Evolutionary conservation across 1,140 invertebrate genomes (phyloP), one percentile per base, ranked within the genome.

Genomic region (Ericerus pela): DNA sequence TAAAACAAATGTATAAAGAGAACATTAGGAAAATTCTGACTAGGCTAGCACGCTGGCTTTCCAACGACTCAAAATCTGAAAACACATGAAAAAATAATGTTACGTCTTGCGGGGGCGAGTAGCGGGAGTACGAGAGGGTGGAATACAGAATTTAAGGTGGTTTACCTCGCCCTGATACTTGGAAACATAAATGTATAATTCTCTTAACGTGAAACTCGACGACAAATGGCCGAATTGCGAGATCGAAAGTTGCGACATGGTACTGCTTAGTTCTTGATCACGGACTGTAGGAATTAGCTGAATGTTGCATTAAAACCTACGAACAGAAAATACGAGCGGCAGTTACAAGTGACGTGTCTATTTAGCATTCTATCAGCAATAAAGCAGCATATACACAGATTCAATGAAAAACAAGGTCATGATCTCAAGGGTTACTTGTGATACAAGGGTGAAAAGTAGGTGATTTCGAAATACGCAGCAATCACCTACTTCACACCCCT

Each of bases 171-270:
- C 86, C 72, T 84, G 84, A 72, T 94, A 94, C 75, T 91, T 92
- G 64, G 83, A 86, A 65, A 92, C 86, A 71, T 94, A 94, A 67
- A 92, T 90, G 68, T 92, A 93, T 55, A 94, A 77, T 72, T 94
- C 89, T 73, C 92, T 92, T 58, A 94, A 76, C 61, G 90, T 89
- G 60, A 87, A 85, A 58, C 91, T 76, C 58, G 84, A 86, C 68
- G 93, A 88, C 65, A 94, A 92, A 69, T 92, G 86, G 60, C 88
- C 85, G 43, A 78, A 76, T 70, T 93, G 88, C 64, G 84, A 80
- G 20, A 85, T 78, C 51, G 88, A 93, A 41, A 95, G 71, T 66
- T 90, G 84, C 66, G 93, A 87, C 88, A 95, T 90, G 51, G 85
- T 81, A 61, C 84, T 85, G 64, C 82, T 87, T 77, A 95, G 81